Conservation (phyloP, 1,140 invertebrate genomes). For the Sycophila sp. region DNA sequence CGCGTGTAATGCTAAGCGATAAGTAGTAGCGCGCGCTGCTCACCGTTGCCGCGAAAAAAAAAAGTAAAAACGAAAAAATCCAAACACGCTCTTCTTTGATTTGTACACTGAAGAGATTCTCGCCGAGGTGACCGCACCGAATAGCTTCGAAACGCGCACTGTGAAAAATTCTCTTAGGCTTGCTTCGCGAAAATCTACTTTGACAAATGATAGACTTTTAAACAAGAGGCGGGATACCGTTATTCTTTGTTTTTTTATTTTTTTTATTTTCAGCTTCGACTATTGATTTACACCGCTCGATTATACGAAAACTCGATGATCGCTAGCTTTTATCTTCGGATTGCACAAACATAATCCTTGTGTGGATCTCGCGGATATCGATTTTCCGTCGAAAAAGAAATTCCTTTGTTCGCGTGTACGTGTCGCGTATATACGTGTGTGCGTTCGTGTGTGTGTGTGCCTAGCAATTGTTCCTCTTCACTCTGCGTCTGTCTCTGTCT, state of each 20-base stretch:
- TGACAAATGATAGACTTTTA: background rate
- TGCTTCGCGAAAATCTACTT: conserved; percentile 1
- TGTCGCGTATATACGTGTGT: background rate
- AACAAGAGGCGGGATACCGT: conserved; percentile 19
- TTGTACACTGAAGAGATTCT: too few species aligned
- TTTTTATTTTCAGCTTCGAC: too few species aligned
- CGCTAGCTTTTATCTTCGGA: background rate
- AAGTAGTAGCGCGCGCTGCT: too few species aligned
- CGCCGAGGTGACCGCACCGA: too few species aligned
- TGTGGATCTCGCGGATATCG: conserved; percentile 8
- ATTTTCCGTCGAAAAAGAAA: background rate
- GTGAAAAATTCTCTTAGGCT: conserved; percentile 22
- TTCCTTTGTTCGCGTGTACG: background rate
- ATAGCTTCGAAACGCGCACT: background rate
- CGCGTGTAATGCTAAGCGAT: too few species aligned
- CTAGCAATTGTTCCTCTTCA: background rate
- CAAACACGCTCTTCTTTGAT: too few species aligned
- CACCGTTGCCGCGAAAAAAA: too few species aligned
- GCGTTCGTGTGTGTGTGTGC: background rate
- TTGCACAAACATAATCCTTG: background rate
- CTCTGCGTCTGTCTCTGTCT: conserved; percentile 22
- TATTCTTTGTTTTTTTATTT: background rate
- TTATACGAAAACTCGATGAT: background rate
- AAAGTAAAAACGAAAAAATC: too few species aligned
- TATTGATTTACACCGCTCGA: background rate